A percentile compares a stretch with the other conserved stretches of the same genome.
phyloP scores from a whole-genome alignment of 2,797 vertebrate genomes.

The Craterocephalus amniculus region DNA sequence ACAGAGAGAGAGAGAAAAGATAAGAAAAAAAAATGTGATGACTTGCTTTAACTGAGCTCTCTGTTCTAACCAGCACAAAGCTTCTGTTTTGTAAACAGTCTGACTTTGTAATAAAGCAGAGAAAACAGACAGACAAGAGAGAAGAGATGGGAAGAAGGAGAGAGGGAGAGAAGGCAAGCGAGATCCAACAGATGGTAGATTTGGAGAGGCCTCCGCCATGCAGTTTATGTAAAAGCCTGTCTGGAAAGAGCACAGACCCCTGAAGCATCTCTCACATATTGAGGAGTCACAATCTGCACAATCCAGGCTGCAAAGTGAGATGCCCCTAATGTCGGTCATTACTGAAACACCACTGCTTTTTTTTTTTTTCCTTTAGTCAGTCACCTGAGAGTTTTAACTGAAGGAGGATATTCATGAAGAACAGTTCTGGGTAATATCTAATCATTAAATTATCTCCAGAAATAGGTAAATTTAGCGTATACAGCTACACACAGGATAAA shows the following conservation, averaged over 20 bases:
- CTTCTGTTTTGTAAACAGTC: slow-evolving; percentile 71
- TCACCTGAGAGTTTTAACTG: slow-evolving; percentile 13
- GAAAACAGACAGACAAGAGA: slow-evolving; percentile 46
- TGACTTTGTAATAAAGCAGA: slow-evolving; percentile 66
- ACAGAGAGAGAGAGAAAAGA: not conserved
- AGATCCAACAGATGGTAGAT: slow-evolving; percentile 81
- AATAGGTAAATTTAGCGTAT: not conserved
- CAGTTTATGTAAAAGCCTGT: slow-evolving; percentile 79
- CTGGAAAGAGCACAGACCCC: slow-evolving; percentile 77
- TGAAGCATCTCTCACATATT: slow-evolving; percentile 74
- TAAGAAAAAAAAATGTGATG: slow-evolving; percentile 33
- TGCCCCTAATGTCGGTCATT: slow-evolving; percentile 57
- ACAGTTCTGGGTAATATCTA: not conserved
- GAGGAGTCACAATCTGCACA: slow-evolving; percentile 72
- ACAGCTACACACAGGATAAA: not conserved
- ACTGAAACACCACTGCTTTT: slow-evolving; percentile 37
- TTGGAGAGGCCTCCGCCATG: slow-evolving; percentile 77
- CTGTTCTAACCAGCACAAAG: slow-evolving; percentile 62
- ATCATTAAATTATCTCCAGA: not conserved
- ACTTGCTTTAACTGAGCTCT: slow-evolving; percentile 67
- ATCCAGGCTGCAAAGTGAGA: slow-evolving; percentile 68
- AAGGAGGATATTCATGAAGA: not conserved
- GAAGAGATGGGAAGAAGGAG: slow-evolving; percentile 40
- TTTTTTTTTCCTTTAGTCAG: slow-evolving; percentile 1
- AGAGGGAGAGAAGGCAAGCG: slow-evolving; percentile 51